Conservation (phyloP, 1,140 invertebrate genomes). For the Heliconius hermathena region DNA sequence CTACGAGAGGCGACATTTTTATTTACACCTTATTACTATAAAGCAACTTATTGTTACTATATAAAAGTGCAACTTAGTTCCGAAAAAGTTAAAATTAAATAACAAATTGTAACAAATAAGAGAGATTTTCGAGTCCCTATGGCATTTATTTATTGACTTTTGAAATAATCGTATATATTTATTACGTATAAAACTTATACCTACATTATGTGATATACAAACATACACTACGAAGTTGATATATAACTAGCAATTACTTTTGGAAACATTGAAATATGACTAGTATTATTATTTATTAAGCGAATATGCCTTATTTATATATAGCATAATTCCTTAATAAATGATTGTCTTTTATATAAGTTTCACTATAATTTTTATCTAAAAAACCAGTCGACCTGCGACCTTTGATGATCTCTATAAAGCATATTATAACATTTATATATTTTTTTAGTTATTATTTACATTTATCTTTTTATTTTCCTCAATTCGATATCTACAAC, state of each 20-base stretch:
- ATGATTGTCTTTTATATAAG: not conserved
- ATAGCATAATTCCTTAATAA: not conserved
- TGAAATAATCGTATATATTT: constrained; percentile 7
- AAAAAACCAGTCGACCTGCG: not conserved
- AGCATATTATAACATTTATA: not conserved
- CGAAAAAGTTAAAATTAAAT: not conserved
- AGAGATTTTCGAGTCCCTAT: not conserved
- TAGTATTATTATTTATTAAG: not conserved
- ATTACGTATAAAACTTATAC: not conserved
- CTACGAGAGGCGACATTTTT: not conserved
- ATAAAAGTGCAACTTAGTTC: not conserved
- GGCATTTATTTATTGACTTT: not conserved
- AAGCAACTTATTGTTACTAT: not conserved
- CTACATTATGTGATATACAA: not conserved
- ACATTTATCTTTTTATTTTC: not conserved
- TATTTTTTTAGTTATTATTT: not conserved
- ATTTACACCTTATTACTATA: not conserved
- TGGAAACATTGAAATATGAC: constrained; percentile 3
- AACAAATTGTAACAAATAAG: constrained; percentile 2
- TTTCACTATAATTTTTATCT: too few relatives aligned
- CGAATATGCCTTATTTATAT: not conserved
- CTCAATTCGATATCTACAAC: not conserved
- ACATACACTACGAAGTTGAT: not conserved
- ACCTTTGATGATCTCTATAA: not conserved
- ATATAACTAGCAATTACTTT: not conserved